phyloP scores from a whole-genome alignment of 2,888 invertebrate genomes.

The Mycalesis mineus region DNA sequence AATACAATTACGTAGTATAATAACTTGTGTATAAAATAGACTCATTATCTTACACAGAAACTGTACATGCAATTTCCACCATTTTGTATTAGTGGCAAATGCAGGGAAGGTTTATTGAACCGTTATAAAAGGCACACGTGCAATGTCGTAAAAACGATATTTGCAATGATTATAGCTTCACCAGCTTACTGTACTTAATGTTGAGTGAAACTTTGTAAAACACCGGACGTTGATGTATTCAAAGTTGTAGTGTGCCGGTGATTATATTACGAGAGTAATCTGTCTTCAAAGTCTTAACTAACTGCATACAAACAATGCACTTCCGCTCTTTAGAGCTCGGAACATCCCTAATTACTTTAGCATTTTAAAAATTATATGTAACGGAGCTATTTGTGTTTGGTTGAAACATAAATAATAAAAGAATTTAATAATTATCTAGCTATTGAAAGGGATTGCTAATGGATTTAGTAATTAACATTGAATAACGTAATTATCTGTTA shows the following conservation, averaged over 20 bases:
- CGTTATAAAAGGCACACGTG: conserved; percentile 4
- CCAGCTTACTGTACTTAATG: conserved; percentile 6
- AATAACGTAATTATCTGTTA: not conserved
- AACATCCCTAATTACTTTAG: conserved; percentile 9
- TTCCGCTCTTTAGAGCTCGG: conserved; percentile 13
- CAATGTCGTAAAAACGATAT: conserved; percentile 9
- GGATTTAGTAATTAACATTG: not conserved
- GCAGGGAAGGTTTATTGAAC: conserved; percentile 2
- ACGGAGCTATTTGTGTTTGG: not conserved
- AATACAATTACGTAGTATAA: not conserved
- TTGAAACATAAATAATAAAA: not conserved
- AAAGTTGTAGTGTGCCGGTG: conserved; percentile 29
- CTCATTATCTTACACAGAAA: not conserved
- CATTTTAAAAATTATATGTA: not conserved
- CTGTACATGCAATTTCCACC: not conserved
- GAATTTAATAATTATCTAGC: too few species aligned
- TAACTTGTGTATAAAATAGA: not conserved
- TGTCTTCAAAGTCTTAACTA: conserved; percentile 31
- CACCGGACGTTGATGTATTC: conserved; percentile 29
- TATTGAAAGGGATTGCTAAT: not conserved
- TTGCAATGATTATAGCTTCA: conserved; percentile 11
- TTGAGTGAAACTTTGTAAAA: conserved; percentile 23
- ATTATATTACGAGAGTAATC: conserved; percentile 32
- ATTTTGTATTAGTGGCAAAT: not conserved
- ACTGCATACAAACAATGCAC: conserved; percentile 23